A percentile compares a stretch with the other conserved stretches of the same genome.
Evolutionary conservation across 92 coral and sea anemone genomes (phyloP).

Genomic region (Virgularia gustaviana): DNA sequence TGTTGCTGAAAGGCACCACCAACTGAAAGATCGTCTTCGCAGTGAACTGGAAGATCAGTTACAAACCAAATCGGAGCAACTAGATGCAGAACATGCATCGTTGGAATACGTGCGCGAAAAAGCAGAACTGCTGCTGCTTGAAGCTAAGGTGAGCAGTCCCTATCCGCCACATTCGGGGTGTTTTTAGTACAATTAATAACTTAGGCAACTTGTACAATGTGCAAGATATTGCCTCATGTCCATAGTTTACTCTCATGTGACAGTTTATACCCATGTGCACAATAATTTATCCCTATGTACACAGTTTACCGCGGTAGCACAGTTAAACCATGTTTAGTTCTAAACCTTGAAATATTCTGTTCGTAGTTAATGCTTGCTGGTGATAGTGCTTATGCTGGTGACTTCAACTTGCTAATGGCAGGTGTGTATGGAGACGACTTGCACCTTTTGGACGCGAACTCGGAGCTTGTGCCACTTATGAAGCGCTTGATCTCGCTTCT

Average conservation of each 20-base stretch:
- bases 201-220: no score
- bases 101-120: conserved; percentile 84
- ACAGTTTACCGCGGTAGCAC: no score
- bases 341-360: neutral
- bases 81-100: conserved; percentile 86
- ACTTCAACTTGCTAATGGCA: conserved; percentile 63
- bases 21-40: conserved; percentile 81
- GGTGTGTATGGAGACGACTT: conserved; percentile 94
- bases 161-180: neutral
- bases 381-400: conserved; percentile 78
- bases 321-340: neutral
- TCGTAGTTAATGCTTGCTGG: conserved; percentile 73
- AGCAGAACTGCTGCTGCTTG: conserved; percentile 85
- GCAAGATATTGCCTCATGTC: no score
- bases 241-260: no score
- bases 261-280: no score
- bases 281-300: no score
- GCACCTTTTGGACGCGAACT: conserved; percentile 78
- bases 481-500: conserved; percentile 81
- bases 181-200: neutral
- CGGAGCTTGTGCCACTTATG: conserved; percentile 85
- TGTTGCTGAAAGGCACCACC: conserved; percentile 88
- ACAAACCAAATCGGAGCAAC: conserved; percentile 85
- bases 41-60: conserved; percentile 88
- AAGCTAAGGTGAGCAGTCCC: conserved; percentile 67